Percentiles rank a stretch among this genome's conserved stretches.
These are phyloP conservation scores for Cephus rjabovi DNA, from an alignment of 2,888 invertebrate genomes.

Conservation along the genomic window DNA sequence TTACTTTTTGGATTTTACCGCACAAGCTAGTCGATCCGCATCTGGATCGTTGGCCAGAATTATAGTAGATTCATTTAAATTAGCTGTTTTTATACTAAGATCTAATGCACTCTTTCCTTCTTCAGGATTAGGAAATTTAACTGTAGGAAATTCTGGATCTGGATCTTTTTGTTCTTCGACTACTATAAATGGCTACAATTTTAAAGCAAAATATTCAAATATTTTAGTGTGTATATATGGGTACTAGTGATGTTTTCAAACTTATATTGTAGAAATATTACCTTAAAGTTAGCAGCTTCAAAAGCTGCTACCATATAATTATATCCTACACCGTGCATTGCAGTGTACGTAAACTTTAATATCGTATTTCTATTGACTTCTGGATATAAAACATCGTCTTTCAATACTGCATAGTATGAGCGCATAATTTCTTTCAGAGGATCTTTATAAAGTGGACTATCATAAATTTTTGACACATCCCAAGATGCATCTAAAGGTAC, in stretches of 20 bases:
- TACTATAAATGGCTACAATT: constrained; percentile 71
- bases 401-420: constrained; percentile 76
- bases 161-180: constrained; percentile 85
- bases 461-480: constrained; percentile 74
- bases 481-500: constrained; percentile 84
- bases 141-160: constrained; percentile 97
- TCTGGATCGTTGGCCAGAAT: constrained; percentile 99
- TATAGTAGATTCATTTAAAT: constrained; percentile 74
- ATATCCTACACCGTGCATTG: constrained; percentile 98
- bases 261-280: constrained; percentile 50
- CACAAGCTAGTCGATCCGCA: constrained; percentile 94
- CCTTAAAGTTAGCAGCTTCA: constrained; percentile 79
- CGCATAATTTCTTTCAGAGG: constrained; percentile 77
- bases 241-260: neutral
- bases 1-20: constrained; percentile 81
- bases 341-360: constrained; percentile 87
- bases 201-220: constrained; percentile 9
- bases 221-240: neutral
- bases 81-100: constrained; percentile 83
- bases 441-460: constrained; percentile 73
- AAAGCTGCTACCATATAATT: constrained; percentile 82
- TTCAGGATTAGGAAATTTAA: constrained; percentile 98
- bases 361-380: constrained; percentile 71
- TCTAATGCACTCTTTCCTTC: constrained; percentile 87
- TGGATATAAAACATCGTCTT: constrained; percentile 69